A percentile compares a stretch with the other conserved stretches of the same genome.
phyloP scores from a whole-genome alignment of 2,797 vertebrate species.

The Margarornis squamiger region DNA sequence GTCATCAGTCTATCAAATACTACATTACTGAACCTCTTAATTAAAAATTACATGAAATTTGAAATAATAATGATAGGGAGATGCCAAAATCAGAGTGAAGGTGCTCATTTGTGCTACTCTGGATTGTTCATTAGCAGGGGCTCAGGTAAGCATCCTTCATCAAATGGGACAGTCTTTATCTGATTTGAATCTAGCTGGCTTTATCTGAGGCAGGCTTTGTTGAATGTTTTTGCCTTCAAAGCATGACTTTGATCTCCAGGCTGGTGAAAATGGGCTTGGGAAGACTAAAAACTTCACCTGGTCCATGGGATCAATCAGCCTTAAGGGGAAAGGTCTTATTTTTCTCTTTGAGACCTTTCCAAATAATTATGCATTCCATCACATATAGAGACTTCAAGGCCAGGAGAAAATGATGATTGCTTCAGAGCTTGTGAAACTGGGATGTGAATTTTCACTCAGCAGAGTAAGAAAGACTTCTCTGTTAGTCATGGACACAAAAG shows the following conservation, averaged over 20 bases:
- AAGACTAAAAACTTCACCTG: not conserved
- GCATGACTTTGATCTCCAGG: not conserved
- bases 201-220: not conserved
- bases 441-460: not conserved
- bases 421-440: not conserved
- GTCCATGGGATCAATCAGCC: not conserved
- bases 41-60: not conserved
- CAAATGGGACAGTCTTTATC: not conserved
- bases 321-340: not conserved
- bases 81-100: not conserved
- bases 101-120: not conserved
- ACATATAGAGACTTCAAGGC: not conserved
- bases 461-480: not conserved
- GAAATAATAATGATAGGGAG: not conserved
- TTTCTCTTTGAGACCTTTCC: constrained; percentile 7
- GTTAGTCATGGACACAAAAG: not conserved
- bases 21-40: not conserved
- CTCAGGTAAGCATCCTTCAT: not conserved
- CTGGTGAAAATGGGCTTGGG: not conserved
- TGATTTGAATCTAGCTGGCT: not conserved
- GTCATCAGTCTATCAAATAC: not conserved
- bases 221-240: not conserved
- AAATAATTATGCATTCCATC: not conserved
- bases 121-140: not conserved
- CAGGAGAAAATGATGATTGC: not conserved